A percentile compares a stretch with the other conserved stretches of the same genome.
Conservation (phyloP, 2,888 invertebrate species). For the Saturnia pavonia region DNA sequence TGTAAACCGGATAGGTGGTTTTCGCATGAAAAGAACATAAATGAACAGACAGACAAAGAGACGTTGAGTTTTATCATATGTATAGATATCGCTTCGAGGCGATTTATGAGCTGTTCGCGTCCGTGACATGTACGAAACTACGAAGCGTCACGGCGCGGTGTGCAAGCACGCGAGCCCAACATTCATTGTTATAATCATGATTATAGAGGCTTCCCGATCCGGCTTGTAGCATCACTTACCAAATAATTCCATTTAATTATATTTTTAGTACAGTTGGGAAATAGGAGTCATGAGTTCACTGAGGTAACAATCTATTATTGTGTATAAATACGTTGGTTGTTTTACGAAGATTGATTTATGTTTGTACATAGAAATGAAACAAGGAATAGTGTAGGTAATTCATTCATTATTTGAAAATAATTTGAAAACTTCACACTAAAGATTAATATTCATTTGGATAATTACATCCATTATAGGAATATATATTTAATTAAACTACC, state of each 20-base stretch:
- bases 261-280: constrained; percentile 22
- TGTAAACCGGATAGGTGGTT: too few species aligned
- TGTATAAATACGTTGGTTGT: background rate
- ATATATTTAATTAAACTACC: background rate
- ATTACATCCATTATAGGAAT: too few species aligned
- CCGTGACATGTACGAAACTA: constrained; percentile 31
- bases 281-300: background rate
- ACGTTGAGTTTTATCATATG: too few species aligned
- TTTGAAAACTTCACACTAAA: too few species aligned
- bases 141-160: constrained; percentile 22
- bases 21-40: too few species aligned
- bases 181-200: constrained; percentile 23
- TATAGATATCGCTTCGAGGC: too few species aligned
- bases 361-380: background rate
- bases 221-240: constrained; percentile 18
- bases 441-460: too few species aligned
- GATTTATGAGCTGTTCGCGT: constrained; percentile 31
- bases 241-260: constrained; percentile 12
- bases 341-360: background rate
- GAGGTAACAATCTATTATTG: background rate
- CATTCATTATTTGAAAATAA: too few species aligned
- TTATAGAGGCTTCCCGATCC: constrained; percentile 35
- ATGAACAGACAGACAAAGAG: too few species aligned
- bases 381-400: too few species aligned
- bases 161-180: constrained; percentile 15